Percentiles rank a stretch among this genome's conserved stretches.
Evolutionary conservation across 2,888 invertebrate genomes (phyloP).

Genomic region (Uloborus plumipes): DNA sequence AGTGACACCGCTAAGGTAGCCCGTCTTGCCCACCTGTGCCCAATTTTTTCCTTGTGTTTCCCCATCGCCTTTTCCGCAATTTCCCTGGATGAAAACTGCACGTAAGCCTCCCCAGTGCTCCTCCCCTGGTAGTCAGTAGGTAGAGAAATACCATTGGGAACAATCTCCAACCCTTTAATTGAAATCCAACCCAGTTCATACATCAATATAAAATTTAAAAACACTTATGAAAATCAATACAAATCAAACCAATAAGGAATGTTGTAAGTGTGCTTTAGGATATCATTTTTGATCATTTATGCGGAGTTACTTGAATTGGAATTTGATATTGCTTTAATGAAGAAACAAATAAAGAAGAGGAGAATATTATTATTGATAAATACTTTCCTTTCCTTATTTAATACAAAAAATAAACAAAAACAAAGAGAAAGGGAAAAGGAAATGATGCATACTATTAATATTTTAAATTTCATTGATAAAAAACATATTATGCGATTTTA

Average conservation of each 20-base stretch:
- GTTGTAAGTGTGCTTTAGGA: constrained; percentile 14
- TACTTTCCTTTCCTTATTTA: too few species aligned
- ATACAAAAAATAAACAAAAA: too few species aligned
- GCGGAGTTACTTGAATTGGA: neutral
- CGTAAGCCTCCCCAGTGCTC: constrained; percentile 99
- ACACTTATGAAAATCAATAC: neutral
- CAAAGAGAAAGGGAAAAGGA: too few species aligned
- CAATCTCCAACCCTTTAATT: constrained; percentile 91
- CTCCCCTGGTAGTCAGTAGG: constrained; percentile 97
- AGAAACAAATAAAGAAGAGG: too few species aligned
- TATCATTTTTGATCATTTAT: neutral
- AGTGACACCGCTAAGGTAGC: constrained; percentile 46
- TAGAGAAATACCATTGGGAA: constrained; percentile 97
- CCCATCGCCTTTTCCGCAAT: constrained; percentile 97
- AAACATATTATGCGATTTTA: too few species aligned
- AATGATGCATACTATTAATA: too few species aligned
- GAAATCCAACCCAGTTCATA: constrained; percentile 68
- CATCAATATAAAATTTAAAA: constrained; percentile 27
- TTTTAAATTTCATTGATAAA: too few species aligned
- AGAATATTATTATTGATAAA: too few species aligned
- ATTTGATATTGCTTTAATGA: neutral
- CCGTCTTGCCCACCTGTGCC: constrained; percentile 88
- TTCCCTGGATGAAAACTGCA: constrained; percentile 97
- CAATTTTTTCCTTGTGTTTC: constrained; percentile 99
- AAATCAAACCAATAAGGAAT: constrained; percentile 6